Percentiles rank a stretch among this genome's conserved stretches.
Evolutionary conservation across 30 jellyfish, hydroid and myxozoan species (phyloP).

Genomic region (Cassiopea andromeda): DNA sequence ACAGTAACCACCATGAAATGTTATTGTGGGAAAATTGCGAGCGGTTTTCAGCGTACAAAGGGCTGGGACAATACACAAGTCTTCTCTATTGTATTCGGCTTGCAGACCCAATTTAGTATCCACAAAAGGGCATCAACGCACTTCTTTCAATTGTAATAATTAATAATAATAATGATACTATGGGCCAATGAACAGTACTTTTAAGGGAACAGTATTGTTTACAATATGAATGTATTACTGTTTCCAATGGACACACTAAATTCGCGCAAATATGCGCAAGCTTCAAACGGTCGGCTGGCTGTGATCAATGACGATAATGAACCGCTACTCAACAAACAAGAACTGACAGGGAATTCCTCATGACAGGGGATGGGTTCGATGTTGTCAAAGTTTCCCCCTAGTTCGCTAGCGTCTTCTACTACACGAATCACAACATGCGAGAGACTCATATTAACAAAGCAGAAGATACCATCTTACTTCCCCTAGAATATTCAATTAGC

Average conservation of each 20-base stretch:
- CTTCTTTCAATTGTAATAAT: constrained; percentile 42
- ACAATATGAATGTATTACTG: constrained; percentile 55
- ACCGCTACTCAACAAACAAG: constrained; percentile 6
- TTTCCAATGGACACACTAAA: constrained; percentile 66
- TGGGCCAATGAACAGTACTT: constrained; percentile 56
- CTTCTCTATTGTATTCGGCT: constrained; percentile 55
- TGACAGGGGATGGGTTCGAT: background rate
- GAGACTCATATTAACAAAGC: background rate
- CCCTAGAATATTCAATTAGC: background rate
- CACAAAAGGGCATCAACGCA: constrained; percentile 77
- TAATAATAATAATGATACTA: constrained; percentile 51
- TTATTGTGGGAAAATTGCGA: constrained; percentile 81
- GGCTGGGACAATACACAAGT: constrained; percentile 29
- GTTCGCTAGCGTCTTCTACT: background rate
- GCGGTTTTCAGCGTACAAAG: constrained; percentile 68
- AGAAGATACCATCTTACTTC: background rate
- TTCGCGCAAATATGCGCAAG: constrained; percentile 63
- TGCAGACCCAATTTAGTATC: constrained; percentile 67
- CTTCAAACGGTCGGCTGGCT: constrained; percentile 44
- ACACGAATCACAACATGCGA: background rate
- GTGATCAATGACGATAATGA: constrained; percentile 13
- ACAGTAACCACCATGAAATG: constrained; percentile 86
- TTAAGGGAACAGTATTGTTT: constrained; percentile 59
- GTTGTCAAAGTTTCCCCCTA: background rate
- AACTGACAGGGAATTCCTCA: background rate